phyloP scores from a whole-genome alignment of 2,113 vertebrate species.

The Macrotis lagotis region DNA sequence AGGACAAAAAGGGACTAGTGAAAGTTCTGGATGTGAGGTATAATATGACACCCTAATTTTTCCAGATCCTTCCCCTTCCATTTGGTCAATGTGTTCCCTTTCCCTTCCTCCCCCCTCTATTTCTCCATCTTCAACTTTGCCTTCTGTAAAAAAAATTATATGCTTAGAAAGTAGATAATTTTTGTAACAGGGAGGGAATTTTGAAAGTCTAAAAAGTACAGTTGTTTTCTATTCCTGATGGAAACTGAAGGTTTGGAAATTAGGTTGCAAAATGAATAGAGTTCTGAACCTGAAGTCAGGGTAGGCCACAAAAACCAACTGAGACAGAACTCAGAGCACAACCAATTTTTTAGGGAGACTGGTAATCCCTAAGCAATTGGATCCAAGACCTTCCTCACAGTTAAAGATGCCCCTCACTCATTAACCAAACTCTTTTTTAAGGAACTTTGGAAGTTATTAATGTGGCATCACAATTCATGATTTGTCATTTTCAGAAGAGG shows the following conservation, averaged over 20 bases:
- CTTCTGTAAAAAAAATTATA: neutral
- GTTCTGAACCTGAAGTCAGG: neutral
- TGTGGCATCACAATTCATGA: neutral
- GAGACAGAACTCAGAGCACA: neutral
- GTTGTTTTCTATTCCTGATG: neutral
- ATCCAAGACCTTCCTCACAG: neutral
- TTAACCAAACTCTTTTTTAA: neutral
- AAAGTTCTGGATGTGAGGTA: neutral
- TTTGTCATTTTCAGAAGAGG: neutral
- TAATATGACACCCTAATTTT: neutral
- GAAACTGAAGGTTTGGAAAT: neutral
- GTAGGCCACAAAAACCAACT: neutral
- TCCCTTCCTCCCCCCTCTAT: neutral
- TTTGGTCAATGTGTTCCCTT: neutral
- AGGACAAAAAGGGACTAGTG: neutral
- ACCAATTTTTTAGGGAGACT: neutral
- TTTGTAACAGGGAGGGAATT: neutral
- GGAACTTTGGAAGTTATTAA: neutral
- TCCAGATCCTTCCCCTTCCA: neutral
- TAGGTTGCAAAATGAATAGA: neutral
- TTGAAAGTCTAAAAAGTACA: neutral
- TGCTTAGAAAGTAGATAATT: neutral
- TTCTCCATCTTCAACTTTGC: neutral
- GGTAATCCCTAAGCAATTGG: neutral
- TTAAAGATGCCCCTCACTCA: neutral